Base-by-base conservation (phyloP, 2,888 invertebrate genomes). In the Agonopterix arenella region DNA sequence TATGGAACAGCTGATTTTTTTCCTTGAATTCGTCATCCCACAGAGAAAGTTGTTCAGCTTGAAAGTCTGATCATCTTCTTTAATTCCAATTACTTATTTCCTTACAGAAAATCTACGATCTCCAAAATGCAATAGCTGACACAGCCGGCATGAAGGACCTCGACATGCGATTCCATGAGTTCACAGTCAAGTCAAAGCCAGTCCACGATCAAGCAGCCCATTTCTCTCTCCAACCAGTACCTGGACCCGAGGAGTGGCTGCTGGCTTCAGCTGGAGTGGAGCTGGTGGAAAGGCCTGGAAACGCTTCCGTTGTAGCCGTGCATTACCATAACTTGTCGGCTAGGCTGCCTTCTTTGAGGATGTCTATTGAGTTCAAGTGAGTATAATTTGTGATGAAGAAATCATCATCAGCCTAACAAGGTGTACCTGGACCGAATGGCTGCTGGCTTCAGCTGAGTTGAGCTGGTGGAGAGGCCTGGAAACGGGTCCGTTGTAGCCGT, bases 251-350 rank as follows among this genome's bases (percentile, higher is more conserved):
- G 11, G 83, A 84, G 52, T 89, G 88, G 88, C 57, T 74, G 2
- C 56, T 84, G 9, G 59, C 74, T 0, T 86, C 86, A 4, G 78
- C 71, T 13, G 82, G 80, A 0, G 80, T 85, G 7, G 86, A 89
- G 48, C 57, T 88, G n/a, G 52, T 69, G 1, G 72, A 71, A 0
- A 69, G 70, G 42, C 69, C 62, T n/a, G 75, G 72, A 2, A 84
- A 83, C 38, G 73, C 73, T 3, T 74, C 84, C 0, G 73, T 86
- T 1, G 86, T 91, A 8, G 90, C 91, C 13, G 88, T 93, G 7
- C 85, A 91, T 57, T 94, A 93, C 69, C 91, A 90, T 61, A 92
- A 93, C 62, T 74, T 94, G 51, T 90, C 91, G 7, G 80, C 89
- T 4, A 92, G 92, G 60, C 77, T 93, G 53, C 93, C 93, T 0